Evolutionary conservation across 2,888 invertebrate genomes (phyloP).

Genomic region (Agonopterix heracliana): DNA sequence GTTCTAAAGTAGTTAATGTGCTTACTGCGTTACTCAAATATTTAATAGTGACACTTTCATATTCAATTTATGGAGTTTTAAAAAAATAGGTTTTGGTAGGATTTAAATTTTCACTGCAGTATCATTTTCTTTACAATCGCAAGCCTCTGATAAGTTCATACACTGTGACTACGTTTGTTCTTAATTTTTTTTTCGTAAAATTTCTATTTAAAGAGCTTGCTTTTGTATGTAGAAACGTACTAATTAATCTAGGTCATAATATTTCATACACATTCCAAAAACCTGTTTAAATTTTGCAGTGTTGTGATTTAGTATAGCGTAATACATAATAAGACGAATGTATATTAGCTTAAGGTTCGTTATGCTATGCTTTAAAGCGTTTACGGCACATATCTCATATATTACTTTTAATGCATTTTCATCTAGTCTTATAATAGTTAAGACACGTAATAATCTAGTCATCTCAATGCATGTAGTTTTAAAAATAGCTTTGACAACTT

Average conservation of each 20-base stretch:
- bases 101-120: no score
- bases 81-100: no score
- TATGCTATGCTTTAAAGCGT: constrained; percentile 39
- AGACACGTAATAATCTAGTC: no score
- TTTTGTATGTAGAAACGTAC: no score
- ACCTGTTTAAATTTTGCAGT: constrained; percentile 37
- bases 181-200: no score
- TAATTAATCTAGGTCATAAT: neutral
- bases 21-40: constrained; percentile 33
- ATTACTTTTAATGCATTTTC: constrained; percentile 14
- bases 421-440: constrained; percentile 25
- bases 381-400: constrained; percentile 48
- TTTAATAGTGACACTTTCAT: constrained; percentile 14
- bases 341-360: constrained; percentile 26
- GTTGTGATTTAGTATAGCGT: constrained; percentile 48
- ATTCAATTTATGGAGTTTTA: no score
- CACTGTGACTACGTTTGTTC: no score
- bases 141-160: no score
- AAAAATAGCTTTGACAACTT: no score
- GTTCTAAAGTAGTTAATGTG: constrained; percentile 71
- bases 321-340: constrained; percentile 21
- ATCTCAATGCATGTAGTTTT: no score
- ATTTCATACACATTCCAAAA: constrained; percentile 33
- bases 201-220: no score
- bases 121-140: no score